Evolutionary conservation across 2,113 vertebrate genomes (phyloP), one percentile per base, ranked within the genome.

Genomic region (Cololabis saira): DNA sequence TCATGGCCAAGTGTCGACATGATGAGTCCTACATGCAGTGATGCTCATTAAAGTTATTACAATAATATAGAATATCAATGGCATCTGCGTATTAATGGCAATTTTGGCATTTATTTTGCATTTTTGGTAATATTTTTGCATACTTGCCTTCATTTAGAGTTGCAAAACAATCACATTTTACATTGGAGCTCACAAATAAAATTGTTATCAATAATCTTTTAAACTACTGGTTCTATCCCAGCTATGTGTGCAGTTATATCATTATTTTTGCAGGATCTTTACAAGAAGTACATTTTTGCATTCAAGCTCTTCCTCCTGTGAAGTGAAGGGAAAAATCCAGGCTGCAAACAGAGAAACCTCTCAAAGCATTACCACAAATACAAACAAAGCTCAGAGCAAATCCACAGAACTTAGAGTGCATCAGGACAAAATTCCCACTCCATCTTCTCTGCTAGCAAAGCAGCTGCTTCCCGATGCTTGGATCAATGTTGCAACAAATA

Each of bases 1-100:
- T 91, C 85, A 89, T 86, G 84, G 87, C 83, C 83, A 87, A 87
- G 84, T 86, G 84, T 91, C 77, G 78, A 71, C 79, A 68, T 60
- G 72, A 86, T 87, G 89, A 81, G 86, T 44, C 47, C 71, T 33
- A 81, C 84, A 86, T 89, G 68, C 59, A 71, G 71, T 85, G 74
- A 63, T 15, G 2, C 80, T 75, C 85, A 87, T 90, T 87, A 86
- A 62, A 74, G 47, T 50, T 59, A 80, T 57, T 61, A 70, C 66
- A 74, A 61, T 2, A 27, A 49, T 75, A 58, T 57, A 45, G 81
- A 76, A 80, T 56, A n/a, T 64, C 67, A 83, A 61, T 73, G 62
- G 40, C 80, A 78, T 56, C 62, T 75, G 78, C 57, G 64, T 56
- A 63, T 51, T 56, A 69, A 61, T 53, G 60, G 60, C 33, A 24